Evolutionary conservation across 2,797 vertebrate species (phyloP), one percentile per base, ranked within the genome.

Genomic region (Pelodytes ibericus): DNA sequence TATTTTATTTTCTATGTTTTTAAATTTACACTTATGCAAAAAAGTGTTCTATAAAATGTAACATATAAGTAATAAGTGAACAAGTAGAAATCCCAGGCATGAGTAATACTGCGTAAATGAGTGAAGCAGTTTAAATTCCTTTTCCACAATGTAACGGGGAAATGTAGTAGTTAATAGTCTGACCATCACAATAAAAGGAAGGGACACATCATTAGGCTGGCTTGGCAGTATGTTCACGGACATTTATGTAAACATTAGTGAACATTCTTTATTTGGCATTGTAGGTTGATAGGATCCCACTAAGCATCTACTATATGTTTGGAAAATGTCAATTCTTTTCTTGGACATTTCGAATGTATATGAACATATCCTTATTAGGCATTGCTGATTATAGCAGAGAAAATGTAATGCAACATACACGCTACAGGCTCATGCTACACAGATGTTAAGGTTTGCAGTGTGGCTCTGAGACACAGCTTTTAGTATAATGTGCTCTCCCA

Each of bases 141-240:
- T 59, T 66, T 25, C 20, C n/a, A 66, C 39, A 2, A 53, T 36
- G 59, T 29, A 41, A 62, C n/a, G 53, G 30, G 53, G 26, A 65
- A 77, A 59, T 6, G 26, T 36, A 47, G 36, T 27, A 72, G 49
- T 49, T 31, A 72, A 51, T 27, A 56, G 6, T 26, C 33, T 53
- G 39, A 49, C 49, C 74, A 65, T 77, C 75, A 71, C 61, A 77
- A 59, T 66, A 77, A 77, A 72, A 64, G 61, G 68, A 71, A 71
- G 27, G 39, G 68, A 49, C 69, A 77, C 75, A 51, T 72, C 68
- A 72, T 77, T 77, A 71, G 9, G 60, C 49, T 51, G 27, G 36
- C 60, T 49, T 65, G 67, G 60, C 67, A 71, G 27, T 64, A 30
- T 47, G 60, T 47, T 18, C 24, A 16, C 27, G 13, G 22, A 26